Evolutionary conservation across 2,113 vertebrate genomes (phyloP).

Genomic region (Fregata magnificens): DNA sequence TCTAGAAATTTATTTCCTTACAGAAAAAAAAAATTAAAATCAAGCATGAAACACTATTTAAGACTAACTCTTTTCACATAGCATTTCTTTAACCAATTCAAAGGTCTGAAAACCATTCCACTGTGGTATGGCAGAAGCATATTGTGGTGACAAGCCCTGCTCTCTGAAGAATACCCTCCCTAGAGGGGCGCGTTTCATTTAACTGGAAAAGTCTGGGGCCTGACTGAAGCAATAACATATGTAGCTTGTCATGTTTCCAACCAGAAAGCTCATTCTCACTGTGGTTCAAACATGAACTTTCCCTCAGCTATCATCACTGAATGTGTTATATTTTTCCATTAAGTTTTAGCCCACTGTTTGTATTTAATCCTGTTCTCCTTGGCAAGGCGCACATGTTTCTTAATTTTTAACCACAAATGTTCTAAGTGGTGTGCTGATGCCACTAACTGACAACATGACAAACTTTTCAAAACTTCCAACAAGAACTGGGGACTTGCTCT

Average conservation of each 20-base stretch:
- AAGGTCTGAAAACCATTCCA: background rate
- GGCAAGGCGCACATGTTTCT: accelerated
- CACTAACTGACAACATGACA: background rate
- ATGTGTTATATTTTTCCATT: background rate
- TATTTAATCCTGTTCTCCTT: background rate
- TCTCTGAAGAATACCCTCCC: background rate
- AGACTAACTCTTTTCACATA: background rate
- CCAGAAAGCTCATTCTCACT: background rate
- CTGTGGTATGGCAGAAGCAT: background rate
- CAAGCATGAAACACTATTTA: background rate
- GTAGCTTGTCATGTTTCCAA: background rate
- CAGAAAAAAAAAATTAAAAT: background rate
- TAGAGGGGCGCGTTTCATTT: background rate
- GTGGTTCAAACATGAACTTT: background rate
- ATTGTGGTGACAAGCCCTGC: background rate
- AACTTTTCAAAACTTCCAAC: background rate
- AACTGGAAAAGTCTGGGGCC: background rate
- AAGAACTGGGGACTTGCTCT: background rate
- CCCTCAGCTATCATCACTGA: background rate
- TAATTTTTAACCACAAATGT: background rate
- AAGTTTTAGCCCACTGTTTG: background rate
- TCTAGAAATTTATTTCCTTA: background rate
- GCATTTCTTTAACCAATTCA: background rate
- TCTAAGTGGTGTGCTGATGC: background rate
- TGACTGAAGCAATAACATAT: background rate